A percentile compares a stretch with the other conserved stretches of the same genome.
phyloP scores from a whole-genome alignment of 2,888 invertebrate species.

The Chorisops tibialis region DNA sequence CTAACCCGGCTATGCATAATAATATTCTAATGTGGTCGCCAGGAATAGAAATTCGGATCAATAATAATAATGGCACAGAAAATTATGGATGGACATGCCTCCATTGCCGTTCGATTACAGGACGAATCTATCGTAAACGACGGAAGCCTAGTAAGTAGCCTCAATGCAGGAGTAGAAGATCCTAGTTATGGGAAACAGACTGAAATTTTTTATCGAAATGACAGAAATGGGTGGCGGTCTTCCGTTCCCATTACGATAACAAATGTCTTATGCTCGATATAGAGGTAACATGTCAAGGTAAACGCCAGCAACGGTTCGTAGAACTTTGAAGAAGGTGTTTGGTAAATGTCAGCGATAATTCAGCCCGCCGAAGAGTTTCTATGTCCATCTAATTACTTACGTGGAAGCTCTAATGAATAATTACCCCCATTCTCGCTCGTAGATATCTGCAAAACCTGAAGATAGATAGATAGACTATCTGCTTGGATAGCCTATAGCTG shows the following conservation, averaged over 20 bases:
- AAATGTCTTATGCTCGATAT: no score
- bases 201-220: no score
- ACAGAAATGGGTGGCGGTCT: no score
- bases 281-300: not conserved
- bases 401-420: constrained; percentile 28
- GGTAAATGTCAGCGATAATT: constrained; percentile 24
- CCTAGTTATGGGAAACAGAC: no score
- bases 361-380: constrained; percentile 13
- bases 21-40: constrained; percentile 30
- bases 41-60: constrained; percentile 32
- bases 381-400: constrained; percentile 28
- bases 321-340: constrained; percentile 9
- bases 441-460: not conserved
- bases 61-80: constrained; percentile 30
- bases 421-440: constrained; percentile 14
- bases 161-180: no score
- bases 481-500: not conserved
- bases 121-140: no score
- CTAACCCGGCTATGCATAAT: constrained; percentile 27
- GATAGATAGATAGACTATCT: not conserved
- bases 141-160: no score
- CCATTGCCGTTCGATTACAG: no score
- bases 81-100: constrained; percentile 9
- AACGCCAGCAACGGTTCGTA: not conserved
- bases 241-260: no score